A percentile compares a stretch with the other conserved stretches of the same genome.
Conservation (phyloP, 2,888 invertebrate species). For the Pollenia angustigena region DNA sequence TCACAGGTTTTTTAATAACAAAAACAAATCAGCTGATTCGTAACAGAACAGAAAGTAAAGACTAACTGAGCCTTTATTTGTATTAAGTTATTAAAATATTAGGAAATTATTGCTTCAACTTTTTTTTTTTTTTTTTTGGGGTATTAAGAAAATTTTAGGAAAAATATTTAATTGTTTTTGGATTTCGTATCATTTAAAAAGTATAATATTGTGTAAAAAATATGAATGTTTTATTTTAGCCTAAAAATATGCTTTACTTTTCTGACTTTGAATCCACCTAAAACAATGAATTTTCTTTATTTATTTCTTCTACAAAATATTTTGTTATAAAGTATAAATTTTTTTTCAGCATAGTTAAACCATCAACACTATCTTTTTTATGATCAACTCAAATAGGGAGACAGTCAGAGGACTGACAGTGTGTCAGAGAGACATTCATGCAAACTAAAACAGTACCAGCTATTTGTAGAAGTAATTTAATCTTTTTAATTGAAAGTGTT, state of each 20-base stretch:
- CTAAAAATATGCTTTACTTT: slow-evolving; percentile 9
- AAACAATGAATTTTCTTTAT: slow-evolving; percentile 10
- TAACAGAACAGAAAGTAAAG: too few species aligned
- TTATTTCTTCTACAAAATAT: not conserved
- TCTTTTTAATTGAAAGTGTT: slow-evolving; percentile 68
- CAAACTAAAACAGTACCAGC: slow-evolving; percentile 7
- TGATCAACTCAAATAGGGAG: slow-evolving; percentile 12
- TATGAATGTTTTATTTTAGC: not conserved
- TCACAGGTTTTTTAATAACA: too few species aligned
- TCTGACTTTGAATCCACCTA: not conserved
- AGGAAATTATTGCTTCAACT: too few species aligned
- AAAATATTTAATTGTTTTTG: too few species aligned
- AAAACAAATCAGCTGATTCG: too few species aligned
- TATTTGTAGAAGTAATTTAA: slow-evolving; percentile 62
- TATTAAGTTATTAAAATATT: too few species aligned
- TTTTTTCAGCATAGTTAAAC: slow-evolving; percentile 17
- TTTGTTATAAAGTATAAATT: not conserved
- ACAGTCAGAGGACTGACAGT: not conserved
- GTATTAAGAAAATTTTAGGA: too few species aligned
- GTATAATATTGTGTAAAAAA: too few species aligned
- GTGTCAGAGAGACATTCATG: not conserved
- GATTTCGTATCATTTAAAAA: too few species aligned
- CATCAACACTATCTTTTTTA: slow-evolving; percentile 35
- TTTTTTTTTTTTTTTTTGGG: too few species aligned
- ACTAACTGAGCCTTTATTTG: too few species aligned